Conservation (phyloP, 2,888 invertebrate species). For the Resseliella maxima region DNA sequence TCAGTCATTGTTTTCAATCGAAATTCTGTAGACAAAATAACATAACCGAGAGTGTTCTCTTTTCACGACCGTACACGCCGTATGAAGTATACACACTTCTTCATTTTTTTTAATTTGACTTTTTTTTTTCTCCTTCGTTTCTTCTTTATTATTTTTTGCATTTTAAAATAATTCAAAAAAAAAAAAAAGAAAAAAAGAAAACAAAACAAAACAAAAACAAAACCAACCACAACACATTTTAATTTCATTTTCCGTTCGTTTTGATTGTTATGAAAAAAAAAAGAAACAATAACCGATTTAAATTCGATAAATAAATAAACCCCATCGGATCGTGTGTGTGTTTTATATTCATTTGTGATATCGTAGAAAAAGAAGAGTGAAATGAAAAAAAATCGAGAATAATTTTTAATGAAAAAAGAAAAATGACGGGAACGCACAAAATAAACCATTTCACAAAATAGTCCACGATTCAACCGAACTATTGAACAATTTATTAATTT, state of each 20-base stretch:
- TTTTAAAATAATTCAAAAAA: background rate
- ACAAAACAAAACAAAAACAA: background rate
- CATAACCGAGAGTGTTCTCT: constrained; percentile 52
- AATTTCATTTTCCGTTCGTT: no score
- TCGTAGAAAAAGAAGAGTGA: no score
- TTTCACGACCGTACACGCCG: constrained; percentile 39
- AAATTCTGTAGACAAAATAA: constrained; percentile 56
- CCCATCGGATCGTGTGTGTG: no score
- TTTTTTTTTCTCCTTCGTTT: background rate
- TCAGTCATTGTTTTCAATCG: constrained; percentile 55
- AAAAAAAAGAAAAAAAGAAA: background rate
- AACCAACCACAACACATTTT: no score
- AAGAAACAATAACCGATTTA: no score
- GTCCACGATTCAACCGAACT: background rate
- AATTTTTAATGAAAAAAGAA: background rate
- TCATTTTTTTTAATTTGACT: background rate
- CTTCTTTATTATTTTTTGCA: background rate
- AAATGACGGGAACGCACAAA: constrained; percentile 24
- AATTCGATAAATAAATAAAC: no score
- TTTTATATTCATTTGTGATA: no score
- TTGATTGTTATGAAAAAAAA: no score
- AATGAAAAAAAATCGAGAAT: no score
- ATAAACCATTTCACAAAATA: background rate
- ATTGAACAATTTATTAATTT: background rate
- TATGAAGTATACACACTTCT: constrained; percentile 26